Evolutionary conservation across 2,888 invertebrate species (phyloP).

Genomic region (Entomobrya proxima): DNA sequence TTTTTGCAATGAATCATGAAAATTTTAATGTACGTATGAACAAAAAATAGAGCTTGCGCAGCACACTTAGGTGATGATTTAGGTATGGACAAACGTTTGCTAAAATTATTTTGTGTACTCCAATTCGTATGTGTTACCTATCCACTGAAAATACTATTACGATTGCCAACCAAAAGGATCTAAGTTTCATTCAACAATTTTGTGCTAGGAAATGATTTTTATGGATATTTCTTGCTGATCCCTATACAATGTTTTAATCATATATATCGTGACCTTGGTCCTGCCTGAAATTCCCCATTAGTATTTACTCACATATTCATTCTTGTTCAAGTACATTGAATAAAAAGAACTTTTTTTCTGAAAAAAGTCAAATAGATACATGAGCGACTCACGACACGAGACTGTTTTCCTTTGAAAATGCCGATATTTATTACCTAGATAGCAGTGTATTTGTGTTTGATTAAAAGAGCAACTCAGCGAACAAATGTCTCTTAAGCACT

Average conservation of each 20-base stretch:
- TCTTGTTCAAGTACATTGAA: not conserved
- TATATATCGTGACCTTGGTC: conserved; percentile 51
- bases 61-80: no score
- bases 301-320: not conserved
- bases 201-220: not conserved
- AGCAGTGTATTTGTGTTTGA: conserved; percentile 15
- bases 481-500: not conserved
- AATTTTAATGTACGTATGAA: no score
- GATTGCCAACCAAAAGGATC: not conserved
- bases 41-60: no score
- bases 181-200: conserved; percentile 1
- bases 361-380: not conserved
- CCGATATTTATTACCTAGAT: conserved; percentile 42
- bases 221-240: not conserved
- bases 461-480: not conserved
- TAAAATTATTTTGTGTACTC: no score
- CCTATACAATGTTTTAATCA: conserved; percentile 8
- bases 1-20: not conserved
- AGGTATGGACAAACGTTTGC: no score
- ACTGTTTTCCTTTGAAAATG: conserved; percentile 37
- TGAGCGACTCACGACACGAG: conserved; percentile 32
- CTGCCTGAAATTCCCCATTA: conserved; percentile 22
- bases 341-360: not conserved
- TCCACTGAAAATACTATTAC: not conserved
- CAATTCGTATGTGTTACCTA: not conserved